Evolutionary conservation across 2,113 vertebrate genomes (phyloP).

Genomic region (Chlamydotis undulata): DNA sequence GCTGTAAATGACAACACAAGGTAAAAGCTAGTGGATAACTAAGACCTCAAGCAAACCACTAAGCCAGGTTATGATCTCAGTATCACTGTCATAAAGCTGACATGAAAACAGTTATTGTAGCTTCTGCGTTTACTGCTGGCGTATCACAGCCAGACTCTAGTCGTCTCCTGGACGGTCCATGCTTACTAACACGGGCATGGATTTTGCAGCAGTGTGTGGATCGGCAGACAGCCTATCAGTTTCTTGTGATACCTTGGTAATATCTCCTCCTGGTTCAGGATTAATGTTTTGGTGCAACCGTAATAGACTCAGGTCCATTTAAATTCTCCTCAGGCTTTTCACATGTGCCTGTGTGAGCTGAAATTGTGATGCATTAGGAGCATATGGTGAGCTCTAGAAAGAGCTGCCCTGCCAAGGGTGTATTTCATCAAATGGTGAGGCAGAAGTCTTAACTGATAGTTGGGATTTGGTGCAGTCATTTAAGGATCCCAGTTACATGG

Average conservation of each 20-base stretch:
- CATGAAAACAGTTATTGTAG: neutral
- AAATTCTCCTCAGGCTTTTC: neutral
- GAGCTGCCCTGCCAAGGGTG: neutral
- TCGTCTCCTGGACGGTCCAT: neutral
- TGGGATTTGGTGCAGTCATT: neutral
- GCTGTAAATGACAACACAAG: neutral
- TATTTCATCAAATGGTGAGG: neutral
- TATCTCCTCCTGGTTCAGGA: neutral
- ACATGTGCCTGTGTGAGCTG: neutral
- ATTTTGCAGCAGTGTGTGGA: neutral
- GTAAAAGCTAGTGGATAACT: neutral
- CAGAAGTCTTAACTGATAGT: neutral
- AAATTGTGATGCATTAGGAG: neutral
- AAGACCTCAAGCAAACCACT: neutral
- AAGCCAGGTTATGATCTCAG: neutral
- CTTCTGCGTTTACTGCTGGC: neutral
- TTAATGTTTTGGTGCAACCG: neutral
- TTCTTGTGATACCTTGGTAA: neutral
- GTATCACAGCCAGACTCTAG: neutral
- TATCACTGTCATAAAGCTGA: neutral
- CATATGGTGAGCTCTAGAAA: neutral
- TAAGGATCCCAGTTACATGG: neutral
- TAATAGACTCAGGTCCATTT: neutral
- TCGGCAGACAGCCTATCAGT: neutral
- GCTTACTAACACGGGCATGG: neutral